Evolutionary conservation across 1,140 invertebrate species (phyloP).

Genomic region (Aphis craccivora): DNA sequence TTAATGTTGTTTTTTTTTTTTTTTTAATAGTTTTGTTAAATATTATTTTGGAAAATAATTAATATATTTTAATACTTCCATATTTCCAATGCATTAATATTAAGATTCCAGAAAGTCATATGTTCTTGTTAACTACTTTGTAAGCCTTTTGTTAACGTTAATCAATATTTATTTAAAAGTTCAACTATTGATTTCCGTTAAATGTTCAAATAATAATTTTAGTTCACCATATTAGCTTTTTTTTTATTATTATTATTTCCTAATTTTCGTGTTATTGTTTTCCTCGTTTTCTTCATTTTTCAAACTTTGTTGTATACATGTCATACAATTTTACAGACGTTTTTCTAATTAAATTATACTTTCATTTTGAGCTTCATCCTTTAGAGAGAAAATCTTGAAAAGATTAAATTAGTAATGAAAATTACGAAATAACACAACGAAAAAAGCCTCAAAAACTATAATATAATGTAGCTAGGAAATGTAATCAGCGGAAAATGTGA

Average conservation of each 20-base stretch:
- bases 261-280: neutral
- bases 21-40: too few relatives aligned
- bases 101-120: too few relatives aligned
- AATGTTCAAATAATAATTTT: neutral
- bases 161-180: too few relatives aligned
- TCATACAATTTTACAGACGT: neutral
- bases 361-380: neutral
- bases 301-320: neutral
- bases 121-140: too few relatives aligned
- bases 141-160: too few relatives aligned
- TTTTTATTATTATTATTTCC: neutral
- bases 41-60: too few relatives aligned
- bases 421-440: neutral
- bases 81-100: too few relatives aligned
- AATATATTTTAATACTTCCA: too few relatives aligned
- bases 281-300: neutral
- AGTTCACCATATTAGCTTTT: neutral
- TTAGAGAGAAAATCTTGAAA: neutral
- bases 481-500: neutral
- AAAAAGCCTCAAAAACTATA: neutral
- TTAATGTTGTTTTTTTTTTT: too few relatives aligned
- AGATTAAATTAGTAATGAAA: neutral
- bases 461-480: neutral
- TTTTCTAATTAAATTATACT: neutral
- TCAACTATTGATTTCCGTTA: neutral